Base-by-base conservation (phyloP, 2,888 invertebrate species). In the Ecliptopera silaceata region DNA sequence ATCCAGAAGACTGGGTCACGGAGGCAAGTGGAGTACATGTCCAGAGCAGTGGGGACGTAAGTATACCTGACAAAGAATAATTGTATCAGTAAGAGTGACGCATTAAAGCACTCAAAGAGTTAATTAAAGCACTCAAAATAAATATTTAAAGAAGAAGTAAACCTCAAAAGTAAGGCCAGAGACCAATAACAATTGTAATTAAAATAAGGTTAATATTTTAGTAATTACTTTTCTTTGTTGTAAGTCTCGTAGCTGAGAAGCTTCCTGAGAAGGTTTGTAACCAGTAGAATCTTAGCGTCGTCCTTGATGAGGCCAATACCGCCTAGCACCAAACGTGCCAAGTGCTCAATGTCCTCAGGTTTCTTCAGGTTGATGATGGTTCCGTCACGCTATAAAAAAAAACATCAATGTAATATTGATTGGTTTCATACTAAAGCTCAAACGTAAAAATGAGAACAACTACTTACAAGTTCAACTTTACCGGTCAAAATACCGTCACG, bases 1-100 rank as follows among this genome's bases (percentile, higher is more conserved):
- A 92, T 92, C 89, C 94, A 96, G 93, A 94, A 95, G 53, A 94
- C 92, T 11, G 96, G 95, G 82, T 96, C 96, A 49, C 95, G 94
- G 71, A 95, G 80, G 69, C 93, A 92, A 1, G 95, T 94, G 55
- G 92, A 86, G 77, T 92, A 93, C 79, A 93, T 92, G 71, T 95
- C 93, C 66, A 95, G 79, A 11, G 93, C 92, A 38, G 94, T 92
- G 10, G 95, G 94, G 43, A 89, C 72, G 73, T 88, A 89, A 1
- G 88, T 89, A 75, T 88, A 83, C 62, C 91, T 90, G 69, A 3
- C 58, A 75, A 63, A 55, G 3, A 15, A 15, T 10, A 36, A 36
- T 15, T 36, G 8, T 2, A 15, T 36, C 3, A 36, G 10, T 26
- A 26, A 4, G 8, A 8, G 10, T 26, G 26, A 26, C 6, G 26